A percentile compares a stretch with the other conserved stretches of the same genome.
Evolutionary conservation across 2,797 vertebrate genomes (phyloP).

Genomic region (Naso thynnoides): DNA sequence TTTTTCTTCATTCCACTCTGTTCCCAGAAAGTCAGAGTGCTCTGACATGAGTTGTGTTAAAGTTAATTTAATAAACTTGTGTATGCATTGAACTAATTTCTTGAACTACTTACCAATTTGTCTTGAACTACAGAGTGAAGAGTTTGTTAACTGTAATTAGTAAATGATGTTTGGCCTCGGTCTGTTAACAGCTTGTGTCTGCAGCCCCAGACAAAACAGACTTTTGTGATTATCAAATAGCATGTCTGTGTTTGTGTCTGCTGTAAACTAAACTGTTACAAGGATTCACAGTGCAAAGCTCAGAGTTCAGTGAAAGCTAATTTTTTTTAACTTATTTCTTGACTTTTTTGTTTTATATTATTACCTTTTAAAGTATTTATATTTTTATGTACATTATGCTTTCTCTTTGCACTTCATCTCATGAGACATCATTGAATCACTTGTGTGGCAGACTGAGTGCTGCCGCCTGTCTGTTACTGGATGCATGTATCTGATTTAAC

Average conservation of each 20-base stretch:
- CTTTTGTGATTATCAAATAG: conserved; percentile 38
- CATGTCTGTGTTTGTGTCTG: conserved; percentile 31
- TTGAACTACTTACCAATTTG: not conserved
- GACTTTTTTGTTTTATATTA: not conserved
- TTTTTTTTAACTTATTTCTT: not conserved
- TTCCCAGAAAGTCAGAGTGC: not conserved
- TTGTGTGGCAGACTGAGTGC: conserved; percentile 27
- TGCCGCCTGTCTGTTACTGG: conserved; percentile 59
- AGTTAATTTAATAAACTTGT: not conserved
- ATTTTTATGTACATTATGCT: not conserved
- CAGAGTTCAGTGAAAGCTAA: not conserved
- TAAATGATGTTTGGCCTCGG: conserved; percentile 33
- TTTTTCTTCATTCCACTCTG: not conserved
- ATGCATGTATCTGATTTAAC: conserved; percentile 85
- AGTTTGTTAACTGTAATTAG: not conserved
- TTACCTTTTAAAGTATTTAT: not conserved
- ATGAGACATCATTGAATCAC: conserved; percentile 26
- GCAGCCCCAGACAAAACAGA: conserved; percentile 17
- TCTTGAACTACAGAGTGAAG: conserved; percentile 2
- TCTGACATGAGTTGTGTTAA: not conserved
- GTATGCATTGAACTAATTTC: not conserved
- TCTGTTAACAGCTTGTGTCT: conserved; percentile 39
- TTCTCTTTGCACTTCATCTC: conserved; percentile 42
- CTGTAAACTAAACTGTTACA: conserved; percentile 8
- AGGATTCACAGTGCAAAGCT: conserved; percentile 1